A percentile compares a stretch with the other conserved stretches of the same genome.
phyloP scores from a whole-genome alignment of 2,113 vertebrate genomes.

The Cochlearius cochlearius region DNA sequence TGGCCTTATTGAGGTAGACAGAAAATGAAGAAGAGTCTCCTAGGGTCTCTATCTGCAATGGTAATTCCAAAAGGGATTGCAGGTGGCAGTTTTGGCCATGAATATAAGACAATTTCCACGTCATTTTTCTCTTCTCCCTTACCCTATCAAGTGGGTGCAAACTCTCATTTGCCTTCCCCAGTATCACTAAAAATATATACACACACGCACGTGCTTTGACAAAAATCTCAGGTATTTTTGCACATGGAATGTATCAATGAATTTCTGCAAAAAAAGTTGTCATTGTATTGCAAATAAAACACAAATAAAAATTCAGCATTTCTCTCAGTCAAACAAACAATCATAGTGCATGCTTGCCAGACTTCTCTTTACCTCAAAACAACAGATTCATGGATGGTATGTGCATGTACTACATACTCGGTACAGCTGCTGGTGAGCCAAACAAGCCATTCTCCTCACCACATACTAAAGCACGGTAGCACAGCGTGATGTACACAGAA shows the following conservation, averaged over 20 bases:
- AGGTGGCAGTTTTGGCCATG: not conserved
- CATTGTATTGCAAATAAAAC: constrained; percentile 28
- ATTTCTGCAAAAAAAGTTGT: not conserved
- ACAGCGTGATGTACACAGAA: not conserved
- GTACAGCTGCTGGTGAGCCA: not conserved
- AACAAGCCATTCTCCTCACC: constrained; percentile 33
- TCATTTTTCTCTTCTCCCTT: not conserved
- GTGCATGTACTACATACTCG: not conserved
- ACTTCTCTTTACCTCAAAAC: not conserved
- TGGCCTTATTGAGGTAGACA: not conserved
- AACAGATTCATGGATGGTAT: not conserved
- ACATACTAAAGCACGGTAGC: not conserved
- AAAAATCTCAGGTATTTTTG: constrained; percentile 43
- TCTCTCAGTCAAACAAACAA: not conserved
- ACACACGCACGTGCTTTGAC: not conserved
- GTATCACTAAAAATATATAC: not conserved
- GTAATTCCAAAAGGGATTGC: not conserved
- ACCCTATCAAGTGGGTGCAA: not conserved
- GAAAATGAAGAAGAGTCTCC: not conserved
- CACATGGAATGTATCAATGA: constrained; percentile 6
- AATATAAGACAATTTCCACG: not conserved
- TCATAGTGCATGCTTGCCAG: constrained; percentile 8
- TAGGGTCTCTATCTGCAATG: not conserved
- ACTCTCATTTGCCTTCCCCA: not conserved
- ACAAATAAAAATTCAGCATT: constrained; percentile 17